phyloP scores from a whole-genome alignment of 2,888 invertebrate genomes.

The Bombylius discolor region DNA sequence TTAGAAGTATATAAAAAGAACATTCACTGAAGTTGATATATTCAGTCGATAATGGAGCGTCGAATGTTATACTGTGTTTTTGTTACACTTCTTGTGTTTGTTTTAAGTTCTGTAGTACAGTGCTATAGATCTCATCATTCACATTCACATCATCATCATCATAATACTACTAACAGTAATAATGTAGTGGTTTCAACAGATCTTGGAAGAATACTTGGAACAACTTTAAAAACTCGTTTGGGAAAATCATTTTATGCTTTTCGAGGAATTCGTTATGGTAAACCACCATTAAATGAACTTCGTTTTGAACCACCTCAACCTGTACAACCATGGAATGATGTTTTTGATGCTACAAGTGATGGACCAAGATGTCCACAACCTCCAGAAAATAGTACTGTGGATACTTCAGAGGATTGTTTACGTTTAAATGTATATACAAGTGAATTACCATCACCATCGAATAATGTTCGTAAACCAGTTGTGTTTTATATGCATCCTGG shows the following conservation, averaged over 20 bases:
- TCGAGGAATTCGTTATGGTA: constrained; percentile 34
- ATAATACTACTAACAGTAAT: too few relatives aligned
- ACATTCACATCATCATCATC: too few relatives aligned
- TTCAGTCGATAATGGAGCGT: too few relatives aligned
- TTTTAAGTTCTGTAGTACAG: too few relatives aligned
- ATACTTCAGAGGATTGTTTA: constrained; percentile 44
- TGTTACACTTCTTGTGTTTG: too few relatives aligned
- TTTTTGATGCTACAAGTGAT: constrained; percentile 44
- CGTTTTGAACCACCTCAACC: constrained; percentile 38
- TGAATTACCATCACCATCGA: constrained; percentile 25
- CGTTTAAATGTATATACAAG: constrained; percentile 43
- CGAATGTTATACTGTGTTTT: too few relatives aligned
- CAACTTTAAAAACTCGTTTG: constrained; percentile 26
- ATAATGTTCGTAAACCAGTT: constrained; percentile 40
- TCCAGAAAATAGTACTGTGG: constrained; percentile 16
- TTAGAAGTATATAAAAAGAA: too few relatives aligned
- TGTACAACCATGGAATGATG: constrained; percentile 37
- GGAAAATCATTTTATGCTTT: constrained; percentile 34
- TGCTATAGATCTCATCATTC: too few relatives aligned
- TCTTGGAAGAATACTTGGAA: constrained; percentile 33
- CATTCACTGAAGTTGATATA: too few relatives aligned
- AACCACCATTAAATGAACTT: constrained; percentile 27
- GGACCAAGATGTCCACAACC: constrained; percentile 44
- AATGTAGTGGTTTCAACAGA: constrained; percentile 18
- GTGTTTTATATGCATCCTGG: constrained; percentile 56